These are phyloP conservation scores for human DNA, from an alignment of 2,113 vertebrate genomes.

Conservation along the genomic window GRCh38 chr15:69326001-69326500, in stretches of 20 bases:
- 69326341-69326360: rapidly evolving
- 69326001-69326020: neutral
- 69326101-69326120: neutral
- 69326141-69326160: neutral
- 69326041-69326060: neutral
- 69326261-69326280: neutral
- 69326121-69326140: too few relatives aligned
- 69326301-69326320: neutral
- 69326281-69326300: rapidly evolving
- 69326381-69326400: neutral
- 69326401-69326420: neutral
- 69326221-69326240: neutral
- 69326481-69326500: too few relatives aligned
- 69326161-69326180: neutral
- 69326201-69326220: neutral
- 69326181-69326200: neutral
- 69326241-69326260: neutral
- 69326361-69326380: neutral
- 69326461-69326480: too few relatives aligned
- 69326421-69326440: neutral
- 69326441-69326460: too few relatives aligned
- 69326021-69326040: neutral
- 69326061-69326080: neutral
- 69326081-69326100: neutral
- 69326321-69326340: too few relatives aligned